Evolutionary conservation across 1,140 invertebrate species (phyloP), one percentile per base, ranked within the genome.

Genomic region (Zaprionus vittiger): DNA sequence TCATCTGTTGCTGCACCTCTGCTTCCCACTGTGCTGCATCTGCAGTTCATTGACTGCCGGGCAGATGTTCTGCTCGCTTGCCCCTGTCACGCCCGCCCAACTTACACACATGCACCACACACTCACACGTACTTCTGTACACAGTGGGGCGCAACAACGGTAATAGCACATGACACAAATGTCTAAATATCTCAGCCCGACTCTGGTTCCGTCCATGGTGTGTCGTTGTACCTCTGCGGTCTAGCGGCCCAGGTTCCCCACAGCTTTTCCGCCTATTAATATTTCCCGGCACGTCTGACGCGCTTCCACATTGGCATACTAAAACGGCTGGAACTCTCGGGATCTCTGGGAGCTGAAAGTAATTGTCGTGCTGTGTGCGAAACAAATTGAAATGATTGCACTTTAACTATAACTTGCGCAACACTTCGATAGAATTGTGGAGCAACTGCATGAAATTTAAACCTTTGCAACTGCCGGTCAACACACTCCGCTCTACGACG

Each of bases 211-310:
- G 12, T 24, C 22, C 22, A 34, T 55, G 49, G 34, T 65, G 20
- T 28, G 37, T 78, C 47, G 52, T 41, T 60, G 66, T 72, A 14
- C 4, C 38, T 17, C n/a, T 76, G 78, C 82, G 70, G 62, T 49
- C 12, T 63, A 24, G 57, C 55, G 63, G 22, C 14, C 26, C 20
- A 59, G 68, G 22, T 81, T 77, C 68, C 72, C 55, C 68, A 75
- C 79, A 79, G 84, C 74, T 83, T 84, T 87, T 87, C 85, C 84
- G 84, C 84, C 84, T 87, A 87, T 87, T 89, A 87, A 89, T 79
- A 79, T 87, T 87, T 84, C 84, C 85, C 59, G 76, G 81, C 84
- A 87, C 84, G 84, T 87, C 47, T 47, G 44, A 17, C 60, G 65
- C 54, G 65, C 54, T 73, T 77, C 66, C 79, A 65, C 65, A 73